Evolutionary conservation across 1,140 invertebrate genomes (phyloP), one percentile per base, ranked within the genome.

Genomic region (Papilio aristodemus): DNA sequence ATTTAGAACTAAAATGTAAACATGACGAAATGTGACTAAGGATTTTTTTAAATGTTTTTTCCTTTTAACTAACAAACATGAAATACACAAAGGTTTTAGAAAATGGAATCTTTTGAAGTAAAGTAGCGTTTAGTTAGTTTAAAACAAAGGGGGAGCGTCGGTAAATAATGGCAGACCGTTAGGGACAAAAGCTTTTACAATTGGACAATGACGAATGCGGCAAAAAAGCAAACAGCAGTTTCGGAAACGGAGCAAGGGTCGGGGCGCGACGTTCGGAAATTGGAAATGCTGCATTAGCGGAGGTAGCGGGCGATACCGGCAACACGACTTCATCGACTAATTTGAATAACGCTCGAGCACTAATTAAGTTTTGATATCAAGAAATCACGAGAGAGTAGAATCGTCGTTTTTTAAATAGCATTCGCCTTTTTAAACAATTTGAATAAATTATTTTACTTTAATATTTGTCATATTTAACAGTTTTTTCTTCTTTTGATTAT

Each of bases 121-220:
- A 64, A 62, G 62, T 64, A 68, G 68, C 67, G 58, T 73, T 70
- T 67, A 73, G 69, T 70, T 73, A 68, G 68, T 73, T 68, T 67
- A 70, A 73, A 68, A 57, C 64, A 68, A 70, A 54, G 68, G 68
- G 69, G 41, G 14, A 63, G 60, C 32, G 60, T 66, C 62, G 46
- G 66, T 71, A 68, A 74, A 73, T 66, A 77, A 75, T 69, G 68
- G 74, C 63, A 68, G 68, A 70, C 70, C 50, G 73, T 66, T 71
- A 71, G 72, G 79, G 74, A 81, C 77, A 84, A 81, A 83, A 80
- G 73, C 73, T 74, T 78, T 78, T 85, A 78, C 70, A 80, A 79
- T 80, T 80, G 80, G 84, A 87, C 84, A 85, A 81, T 85, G 84
- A 89, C 78, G 80, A 85, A 89, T 86, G 83, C 76, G 71, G 77